These are phyloP conservation scores for Coregonus sp. DNA, from an alignment of 2,797 vertebrate species.

Conservation along the genomic window DNA sequence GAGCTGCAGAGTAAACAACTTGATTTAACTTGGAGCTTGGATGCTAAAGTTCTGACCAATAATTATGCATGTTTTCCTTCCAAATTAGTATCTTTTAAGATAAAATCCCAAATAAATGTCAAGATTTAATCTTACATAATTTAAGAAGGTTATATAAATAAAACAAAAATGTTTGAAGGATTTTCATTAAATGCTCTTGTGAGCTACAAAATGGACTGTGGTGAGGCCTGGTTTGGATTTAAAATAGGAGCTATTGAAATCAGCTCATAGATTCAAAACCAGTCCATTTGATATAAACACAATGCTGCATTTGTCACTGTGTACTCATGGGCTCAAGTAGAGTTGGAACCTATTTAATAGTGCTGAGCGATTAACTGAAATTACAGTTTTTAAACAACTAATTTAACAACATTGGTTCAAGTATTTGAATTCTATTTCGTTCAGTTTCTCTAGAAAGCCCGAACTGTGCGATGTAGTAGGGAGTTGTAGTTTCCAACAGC, in stretches of 20 bases:
- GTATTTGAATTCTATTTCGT: no score
- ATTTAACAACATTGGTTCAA: no score
- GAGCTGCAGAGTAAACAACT: slow-evolving; percentile 26
- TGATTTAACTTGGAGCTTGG: not conserved
- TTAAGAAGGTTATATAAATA: not conserved
- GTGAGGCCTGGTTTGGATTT: not conserved
- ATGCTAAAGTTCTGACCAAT: slow-evolving; percentile 1
- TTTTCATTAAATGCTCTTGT: not conserved
- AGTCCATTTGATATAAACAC: not conserved
- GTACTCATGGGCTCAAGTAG: not conserved
- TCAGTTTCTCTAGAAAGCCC: no score
- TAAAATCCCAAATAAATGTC: not conserved
- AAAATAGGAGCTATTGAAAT: not conserved
- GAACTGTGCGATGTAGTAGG: no score
- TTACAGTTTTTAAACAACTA: no score
- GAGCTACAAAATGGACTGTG: not conserved
- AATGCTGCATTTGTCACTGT: not conserved
- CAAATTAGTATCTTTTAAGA: not conserved
- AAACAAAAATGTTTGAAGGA: no score
- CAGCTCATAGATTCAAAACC: not conserved
- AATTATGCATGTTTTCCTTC: not conserved
- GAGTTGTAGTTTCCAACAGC: no score
- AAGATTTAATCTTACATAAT: not conserved
- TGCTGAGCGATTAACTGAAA: no score
- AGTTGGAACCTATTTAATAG: not conserved